Conservation (phyloP, 2,797 vertebrate genomes). For the Antrozous pallidus region DNA sequence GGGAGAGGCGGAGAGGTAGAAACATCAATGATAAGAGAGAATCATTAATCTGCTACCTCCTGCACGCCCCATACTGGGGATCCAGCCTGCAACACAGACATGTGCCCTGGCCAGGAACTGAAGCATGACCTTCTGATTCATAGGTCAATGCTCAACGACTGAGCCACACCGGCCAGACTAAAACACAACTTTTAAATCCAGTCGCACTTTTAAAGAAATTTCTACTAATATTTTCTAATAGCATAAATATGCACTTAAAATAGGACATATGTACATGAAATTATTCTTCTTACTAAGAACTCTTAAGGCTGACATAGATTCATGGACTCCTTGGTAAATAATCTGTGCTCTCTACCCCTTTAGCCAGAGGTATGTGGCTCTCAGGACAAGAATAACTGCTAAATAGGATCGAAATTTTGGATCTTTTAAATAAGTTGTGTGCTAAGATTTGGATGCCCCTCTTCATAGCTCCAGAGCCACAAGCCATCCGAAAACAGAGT, state of each 20-base stretch:
- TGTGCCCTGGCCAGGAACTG: too few species aligned
- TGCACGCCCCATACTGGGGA: too few species aligned
- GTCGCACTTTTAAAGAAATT: not conserved
- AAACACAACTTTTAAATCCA: not conserved
- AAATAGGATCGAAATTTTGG: not conserved
- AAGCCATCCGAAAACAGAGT: not conserved
- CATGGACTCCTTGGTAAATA: not conserved
- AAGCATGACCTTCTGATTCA: too few species aligned
- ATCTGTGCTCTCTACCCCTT: not conserved
- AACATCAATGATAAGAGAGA: too few species aligned
- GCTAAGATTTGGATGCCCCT: not conserved
- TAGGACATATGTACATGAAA: not conserved
- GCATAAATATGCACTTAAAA: not conserved
- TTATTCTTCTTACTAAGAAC: not conserved
- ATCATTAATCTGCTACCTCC: too few species aligned
- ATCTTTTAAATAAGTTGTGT: not conserved
- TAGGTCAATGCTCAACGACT: too few species aligned
- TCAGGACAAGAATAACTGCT: not conserved
- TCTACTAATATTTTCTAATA: not conserved
- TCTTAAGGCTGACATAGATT: not conserved
- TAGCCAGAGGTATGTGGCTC: not conserved
- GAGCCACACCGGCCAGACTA: not conserved
- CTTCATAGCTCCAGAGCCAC: not conserved
- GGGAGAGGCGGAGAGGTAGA: too few species aligned
- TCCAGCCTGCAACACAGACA: too few species aligned